Conservation (phyloP, 1,140 invertebrate genomes). For the Coptotermes formosanus region DNA sequence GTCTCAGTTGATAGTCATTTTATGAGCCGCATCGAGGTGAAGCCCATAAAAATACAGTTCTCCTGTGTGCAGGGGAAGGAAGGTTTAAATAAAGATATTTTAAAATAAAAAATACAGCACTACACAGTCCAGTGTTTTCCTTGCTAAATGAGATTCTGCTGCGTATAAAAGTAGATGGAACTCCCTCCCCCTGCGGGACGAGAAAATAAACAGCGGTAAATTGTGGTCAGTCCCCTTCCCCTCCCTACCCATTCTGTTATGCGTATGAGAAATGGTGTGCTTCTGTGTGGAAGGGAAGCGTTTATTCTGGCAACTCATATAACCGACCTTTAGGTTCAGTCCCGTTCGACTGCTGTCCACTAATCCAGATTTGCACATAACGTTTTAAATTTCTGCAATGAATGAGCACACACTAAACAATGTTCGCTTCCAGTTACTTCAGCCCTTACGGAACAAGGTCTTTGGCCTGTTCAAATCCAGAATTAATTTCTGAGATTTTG, state of each 20-base stretch:
- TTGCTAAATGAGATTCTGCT: background rate
- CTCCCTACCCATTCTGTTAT: background rate
- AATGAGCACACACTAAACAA: too few species aligned
- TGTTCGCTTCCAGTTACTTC: too few species aligned
- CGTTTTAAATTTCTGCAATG: too few species aligned
- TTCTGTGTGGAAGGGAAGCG: background rate
- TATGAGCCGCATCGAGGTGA: constrained; percentile 28
- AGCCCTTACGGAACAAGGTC: too few species aligned
- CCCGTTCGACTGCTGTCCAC: too few species aligned
- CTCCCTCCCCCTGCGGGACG: background rate
- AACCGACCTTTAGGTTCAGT: background rate
- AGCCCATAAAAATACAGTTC: background rate
- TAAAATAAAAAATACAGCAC: background rate
- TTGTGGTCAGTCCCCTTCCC: background rate
- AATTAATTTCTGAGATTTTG: too few species aligned
- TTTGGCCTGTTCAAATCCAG: too few species aligned
- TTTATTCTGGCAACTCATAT: background rate
- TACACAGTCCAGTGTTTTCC: background rate
- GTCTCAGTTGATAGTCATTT: constrained; percentile 25
- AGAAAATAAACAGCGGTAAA: background rate
- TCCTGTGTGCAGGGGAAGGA: background rate
- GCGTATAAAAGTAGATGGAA: background rate
- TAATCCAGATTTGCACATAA: too few species aligned
- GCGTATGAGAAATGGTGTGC: background rate
- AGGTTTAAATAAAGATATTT: constrained; percentile 15